These are phyloP conservation scores for Phortica variegata DNA, from an alignment of 1,140 invertebrate species.

Conservation along the genomic window DNA sequence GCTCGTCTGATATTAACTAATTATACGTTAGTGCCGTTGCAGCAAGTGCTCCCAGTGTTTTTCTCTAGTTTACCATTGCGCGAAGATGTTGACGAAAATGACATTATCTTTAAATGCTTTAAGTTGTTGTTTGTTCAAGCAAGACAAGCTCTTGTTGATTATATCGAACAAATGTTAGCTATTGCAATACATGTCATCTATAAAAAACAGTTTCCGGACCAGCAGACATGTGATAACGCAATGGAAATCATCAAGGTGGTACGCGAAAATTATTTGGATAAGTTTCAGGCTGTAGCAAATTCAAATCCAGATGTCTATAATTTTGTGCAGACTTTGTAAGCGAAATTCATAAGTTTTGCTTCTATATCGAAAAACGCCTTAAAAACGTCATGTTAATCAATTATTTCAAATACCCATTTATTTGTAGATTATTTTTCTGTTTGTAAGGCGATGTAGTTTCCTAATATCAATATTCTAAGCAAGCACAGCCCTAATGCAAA, in stretches of 20 bases:
- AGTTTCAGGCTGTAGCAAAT: slow-evolving; percentile 57
- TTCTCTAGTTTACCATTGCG: slow-evolving; percentile 71
- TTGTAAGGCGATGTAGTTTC: no score
- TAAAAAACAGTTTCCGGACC: slow-evolving; percentile 56
- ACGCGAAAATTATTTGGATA: slow-evolving; percentile 62
- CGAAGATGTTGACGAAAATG: slow-evolving; percentile 75
- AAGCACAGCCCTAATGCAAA: no score
- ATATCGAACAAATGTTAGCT: slow-evolving; percentile 62
- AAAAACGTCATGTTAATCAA: no score
- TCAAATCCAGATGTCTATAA: slow-evolving; percentile 31
- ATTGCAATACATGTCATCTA: slow-evolving; percentile 60
- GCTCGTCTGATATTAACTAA: slow-evolving; percentile 73
- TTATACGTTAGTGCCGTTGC: slow-evolving; percentile 64
- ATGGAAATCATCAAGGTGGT: slow-evolving; percentile 60
- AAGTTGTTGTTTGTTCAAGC: slow-evolving; percentile 64
- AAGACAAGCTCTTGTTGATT: slow-evolving; percentile 59
- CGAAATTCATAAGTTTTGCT: no score
- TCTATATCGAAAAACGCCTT: no score
- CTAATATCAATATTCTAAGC: no score
- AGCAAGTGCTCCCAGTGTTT: slow-evolving; percentile 72
- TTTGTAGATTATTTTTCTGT: no score
- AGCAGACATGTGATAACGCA: slow-evolving; percentile 40
- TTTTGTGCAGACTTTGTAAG: slow-evolving; percentile 41
- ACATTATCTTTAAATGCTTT: slow-evolving; percentile 69
- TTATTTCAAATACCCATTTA: no score